Conservation (phyloP, 2,113 vertebrate genomes). For the Fregetta grallaria region DNA sequence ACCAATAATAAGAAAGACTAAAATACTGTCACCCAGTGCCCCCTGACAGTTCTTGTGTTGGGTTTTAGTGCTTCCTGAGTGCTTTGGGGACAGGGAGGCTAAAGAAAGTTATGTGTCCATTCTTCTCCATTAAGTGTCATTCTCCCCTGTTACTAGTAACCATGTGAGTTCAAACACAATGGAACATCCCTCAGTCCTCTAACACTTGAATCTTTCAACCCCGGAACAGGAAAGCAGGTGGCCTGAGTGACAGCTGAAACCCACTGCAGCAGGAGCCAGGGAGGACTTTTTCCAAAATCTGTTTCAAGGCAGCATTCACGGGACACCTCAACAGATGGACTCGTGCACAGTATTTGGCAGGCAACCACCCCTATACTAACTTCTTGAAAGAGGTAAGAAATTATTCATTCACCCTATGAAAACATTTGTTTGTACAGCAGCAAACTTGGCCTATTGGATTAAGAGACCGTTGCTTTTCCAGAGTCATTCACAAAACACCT, state of each 20-base stretch:
- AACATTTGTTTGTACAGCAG: not conserved
- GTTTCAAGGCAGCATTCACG: not conserved
- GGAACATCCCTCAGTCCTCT: not conserved
- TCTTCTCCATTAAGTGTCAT: not conserved
- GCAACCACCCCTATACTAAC: not conserved
- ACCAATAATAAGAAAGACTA: not conserved
- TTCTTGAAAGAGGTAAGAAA: not conserved
- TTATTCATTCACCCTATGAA: not conserved
- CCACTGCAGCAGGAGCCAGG: not conserved
- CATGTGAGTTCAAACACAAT: not conserved
- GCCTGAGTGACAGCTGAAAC: not conserved
- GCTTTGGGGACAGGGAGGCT: not conserved
- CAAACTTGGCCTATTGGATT: not conserved
- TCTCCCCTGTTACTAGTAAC: not conserved
- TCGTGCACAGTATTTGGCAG: not conserved
- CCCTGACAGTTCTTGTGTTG: not conserved
- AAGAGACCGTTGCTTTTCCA: not conserved
- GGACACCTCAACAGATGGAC: not conserved
- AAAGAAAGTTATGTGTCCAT: not conserved
- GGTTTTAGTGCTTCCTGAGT: not conserved
- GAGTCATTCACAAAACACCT: not conserved
- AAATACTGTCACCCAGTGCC: not conserved
- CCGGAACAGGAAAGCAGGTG: not conserved
- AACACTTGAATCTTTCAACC: not conserved
- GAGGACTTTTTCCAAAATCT: not conserved